Percentiles rank a stretch among this genome's conserved stretches.
These are phyloP conservation scores for Lacerta agilis DNA, from an alignment of 2,797 vertebrate species.

Conservation along the genomic window DNA sequence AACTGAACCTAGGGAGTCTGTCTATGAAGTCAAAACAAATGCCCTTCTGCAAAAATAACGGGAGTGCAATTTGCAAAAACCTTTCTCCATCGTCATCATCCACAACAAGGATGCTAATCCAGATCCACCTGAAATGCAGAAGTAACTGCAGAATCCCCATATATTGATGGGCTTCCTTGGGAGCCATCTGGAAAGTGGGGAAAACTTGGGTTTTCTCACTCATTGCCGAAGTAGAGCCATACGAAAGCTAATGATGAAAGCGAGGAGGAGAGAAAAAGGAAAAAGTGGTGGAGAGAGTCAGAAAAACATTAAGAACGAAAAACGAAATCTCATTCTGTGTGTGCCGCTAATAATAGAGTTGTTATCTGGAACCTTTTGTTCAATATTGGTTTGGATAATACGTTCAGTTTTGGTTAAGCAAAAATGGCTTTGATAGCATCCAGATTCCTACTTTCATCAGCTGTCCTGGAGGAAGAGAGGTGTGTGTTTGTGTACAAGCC, in stretches of 20 bases:
- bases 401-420: too few relatives aligned
- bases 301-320: not conserved
- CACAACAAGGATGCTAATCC: not conserved
- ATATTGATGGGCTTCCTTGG: not conserved
- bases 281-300: not conserved
- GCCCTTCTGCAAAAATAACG: not conserved
- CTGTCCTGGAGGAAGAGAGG: too few relatives aligned
- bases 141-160: not conserved
- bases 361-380: too few relatives aligned
- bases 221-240: not conserved
- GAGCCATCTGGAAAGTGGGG: not conserved
- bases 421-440: too few relatives aligned
- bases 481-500: too few relatives aligned
- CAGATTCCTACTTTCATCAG: too few relatives aligned
- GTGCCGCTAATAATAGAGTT: too few relatives aligned
- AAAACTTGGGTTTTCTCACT: not conserved
- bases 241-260: not conserved
- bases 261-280: not conserved
- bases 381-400: too few relatives aligned
- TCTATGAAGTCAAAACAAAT: not conserved
- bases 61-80: not conserved
- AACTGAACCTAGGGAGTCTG: not conserved
- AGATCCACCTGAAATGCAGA: not conserved
- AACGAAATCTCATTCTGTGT: not conserved
- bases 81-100: not conserved